phyloP scores from a whole-genome alignment of 2,113 vertebrate species.

The Panthera leo region DNA sequence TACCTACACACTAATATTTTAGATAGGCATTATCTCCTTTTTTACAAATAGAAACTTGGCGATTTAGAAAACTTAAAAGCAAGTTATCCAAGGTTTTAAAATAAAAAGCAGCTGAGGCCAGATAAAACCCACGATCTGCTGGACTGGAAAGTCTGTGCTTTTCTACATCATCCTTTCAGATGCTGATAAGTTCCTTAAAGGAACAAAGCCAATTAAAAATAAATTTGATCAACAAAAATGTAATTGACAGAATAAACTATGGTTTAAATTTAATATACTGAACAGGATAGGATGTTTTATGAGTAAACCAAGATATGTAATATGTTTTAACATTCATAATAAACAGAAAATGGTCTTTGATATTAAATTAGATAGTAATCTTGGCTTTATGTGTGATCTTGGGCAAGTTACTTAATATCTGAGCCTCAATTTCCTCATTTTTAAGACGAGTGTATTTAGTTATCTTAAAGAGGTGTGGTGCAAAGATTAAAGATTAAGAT shows the following conservation, averaged over 20 bases:
- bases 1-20: background rate
- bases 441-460: background rate
- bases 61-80: constrained; percentile 15
- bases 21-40: background rate
- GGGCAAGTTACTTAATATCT: background rate
- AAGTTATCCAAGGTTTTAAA: constrained; percentile 10
- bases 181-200: background rate
- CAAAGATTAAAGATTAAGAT: background rate
- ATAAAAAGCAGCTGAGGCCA: background rate
- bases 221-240: background rate
- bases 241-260: constrained; percentile 6
- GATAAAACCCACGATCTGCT: background rate
- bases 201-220: constrained; percentile 22
- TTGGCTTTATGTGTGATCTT: background rate
- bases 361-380: background rate
- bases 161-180: background rate
- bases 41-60: background rate
- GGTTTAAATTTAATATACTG: constrained; percentile 23
- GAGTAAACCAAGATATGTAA: constrained; percentile 10
- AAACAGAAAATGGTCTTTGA: constrained; percentile 36
- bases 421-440: background rate
- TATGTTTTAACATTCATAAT: background rate
- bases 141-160: background rate
- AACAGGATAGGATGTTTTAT: constrained; percentile 13
- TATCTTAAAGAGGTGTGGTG: background rate